These are phyloP conservation scores for Chaitophorus viminalis DNA, from an alignment of 2,888 invertebrate genomes.

Conservation along the genomic window DNA sequence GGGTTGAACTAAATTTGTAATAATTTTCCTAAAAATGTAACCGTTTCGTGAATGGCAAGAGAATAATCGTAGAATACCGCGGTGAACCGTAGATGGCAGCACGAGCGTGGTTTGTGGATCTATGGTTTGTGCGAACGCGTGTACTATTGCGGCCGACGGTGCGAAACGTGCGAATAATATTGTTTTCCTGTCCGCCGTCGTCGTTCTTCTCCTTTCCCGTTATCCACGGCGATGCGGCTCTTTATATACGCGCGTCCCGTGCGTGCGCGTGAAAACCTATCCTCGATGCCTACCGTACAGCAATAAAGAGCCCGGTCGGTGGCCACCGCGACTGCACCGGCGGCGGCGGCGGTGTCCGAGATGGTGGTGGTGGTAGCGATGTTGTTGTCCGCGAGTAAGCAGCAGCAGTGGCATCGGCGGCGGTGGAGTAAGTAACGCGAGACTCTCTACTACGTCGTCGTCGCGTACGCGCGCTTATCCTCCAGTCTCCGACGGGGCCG, in stretches of 20 bases:
- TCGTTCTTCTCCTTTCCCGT: slow-evolving; percentile 37
- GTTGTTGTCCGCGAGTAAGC: background rate
- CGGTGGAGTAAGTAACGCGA: background rate
- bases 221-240: background rate
- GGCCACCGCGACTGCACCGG: background rate
- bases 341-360: background rate
- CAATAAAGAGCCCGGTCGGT: background rate
- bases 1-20: too few relatives aligned
- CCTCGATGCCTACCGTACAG: background rate
- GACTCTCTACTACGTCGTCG: too few relatives aligned
- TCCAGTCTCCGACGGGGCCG: slow-evolving; percentile 12
- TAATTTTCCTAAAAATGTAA: too few relatives aligned
- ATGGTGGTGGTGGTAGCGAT: background rate
- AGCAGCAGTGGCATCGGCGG: background rate
- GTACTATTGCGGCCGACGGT: slow-evolving; percentile 12
- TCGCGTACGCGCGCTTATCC: background rate
- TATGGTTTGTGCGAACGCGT: too few relatives aligned
- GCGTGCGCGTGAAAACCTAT: too few relatives aligned
- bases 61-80: background rate
- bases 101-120: slow-evolving; percentile 13
- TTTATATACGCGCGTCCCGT: background rate
- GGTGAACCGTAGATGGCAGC: slow-evolving; percentile 27
- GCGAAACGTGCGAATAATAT: slow-evolving; percentile 31
- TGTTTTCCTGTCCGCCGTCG: too few relatives aligned
- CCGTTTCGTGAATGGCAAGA: too few relatives aligned